Base-by-base conservation (phyloP, 2,797 vertebrate genomes). In the Crocidura indochinensis region DNA sequence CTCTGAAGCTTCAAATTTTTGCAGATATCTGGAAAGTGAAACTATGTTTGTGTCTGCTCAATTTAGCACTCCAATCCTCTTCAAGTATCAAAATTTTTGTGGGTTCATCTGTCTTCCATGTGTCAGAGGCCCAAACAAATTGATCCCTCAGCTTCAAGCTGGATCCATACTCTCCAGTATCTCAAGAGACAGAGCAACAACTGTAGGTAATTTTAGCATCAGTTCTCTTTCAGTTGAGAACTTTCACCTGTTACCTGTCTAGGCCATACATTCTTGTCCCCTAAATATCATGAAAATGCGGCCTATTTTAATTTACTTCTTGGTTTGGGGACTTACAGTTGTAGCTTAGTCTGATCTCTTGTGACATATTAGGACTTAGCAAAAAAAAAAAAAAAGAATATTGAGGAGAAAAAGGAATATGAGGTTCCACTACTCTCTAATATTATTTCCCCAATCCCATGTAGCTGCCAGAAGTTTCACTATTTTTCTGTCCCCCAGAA, bases 61-160 rank as follows among this genome's bases (percentile, higher is more conserved):
- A 65, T 72, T 83, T 80, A 68, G 27, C 51, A 82, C 38, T 53
- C 10, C 10, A 20, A 53, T 22, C 11, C 38, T 38, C 22, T 71
- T 72, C 46, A 65, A 62, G 11, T 68, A 8, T 77, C 87, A 73
- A 76, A 62, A 91, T 71, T n/a, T 76, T 82, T 64, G n/a, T 69
- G 44, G 44, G 26, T 64, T 77, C 51, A 20, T 73, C 71, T 90
- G 60, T 69, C n/a, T 84, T 38, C 46, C 14, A 20, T 44, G 60
- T 85, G n/a, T 56, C 49, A 76, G 29, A 10, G 22, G 22, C 82
- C 46, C 78, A 75, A 47, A 71, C 5, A 49, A 10, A 29, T 82
- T 84, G 49, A 11, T 88, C 44, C 90, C 9, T 87, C 26, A 84
- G 38, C 12, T 14, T 78, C 71, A 31, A 88, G 51, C 31, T 51